Conservation (phyloP, 2,888 invertebrate genomes). For the Ptychoptera albimana region DNA sequence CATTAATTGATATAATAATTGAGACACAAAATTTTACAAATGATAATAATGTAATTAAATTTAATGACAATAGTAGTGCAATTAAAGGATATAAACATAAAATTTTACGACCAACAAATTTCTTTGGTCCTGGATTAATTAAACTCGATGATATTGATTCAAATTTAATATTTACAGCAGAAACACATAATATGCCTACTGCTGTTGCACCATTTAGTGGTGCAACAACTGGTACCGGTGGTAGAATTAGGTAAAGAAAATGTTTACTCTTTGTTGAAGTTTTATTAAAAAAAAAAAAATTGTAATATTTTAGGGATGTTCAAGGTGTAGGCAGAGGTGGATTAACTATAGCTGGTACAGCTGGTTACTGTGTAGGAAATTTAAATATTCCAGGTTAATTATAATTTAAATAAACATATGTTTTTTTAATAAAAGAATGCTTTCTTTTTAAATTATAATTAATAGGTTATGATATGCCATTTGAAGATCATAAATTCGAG, state of each 20-base stretch:
- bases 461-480: slow-evolving; percentile 64
- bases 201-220: slow-evolving; percentile 97
- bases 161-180: slow-evolving; percentile 93
- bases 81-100: slow-evolving; percentile 66
- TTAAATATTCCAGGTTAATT: slow-evolving; percentile 66
- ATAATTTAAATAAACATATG: background rate
- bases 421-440: no score
- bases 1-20: slow-evolving; percentile 84
- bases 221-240: slow-evolving; percentile 95
- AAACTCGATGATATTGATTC: slow-evolving; percentile 44
- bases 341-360: slow-evolving; percentile 86
- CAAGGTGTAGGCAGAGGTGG: slow-evolving; percentile 92
- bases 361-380: slow-evolving; percentile 92
- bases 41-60: slow-evolving; percentile 89
- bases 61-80: slow-evolving; percentile 93
- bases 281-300: background rate
- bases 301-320: slow-evolving; percentile 49
- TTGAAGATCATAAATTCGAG: slow-evolving; percentile 58
- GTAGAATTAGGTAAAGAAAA: slow-evolving; percentile 46
- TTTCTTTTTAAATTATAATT: no score
- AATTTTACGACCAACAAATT: slow-evolving; percentile 46
- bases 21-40: slow-evolving; percentile 76
- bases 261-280: background rate
- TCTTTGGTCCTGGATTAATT: slow-evolving; percentile 42
- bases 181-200: slow-evolving; percentile 97